Percentiles rank a stretch among this genome's conserved stretches.
Conservation (phyloP, 2,797 vertebrate species). For the Cossypha dichroa region DNA sequence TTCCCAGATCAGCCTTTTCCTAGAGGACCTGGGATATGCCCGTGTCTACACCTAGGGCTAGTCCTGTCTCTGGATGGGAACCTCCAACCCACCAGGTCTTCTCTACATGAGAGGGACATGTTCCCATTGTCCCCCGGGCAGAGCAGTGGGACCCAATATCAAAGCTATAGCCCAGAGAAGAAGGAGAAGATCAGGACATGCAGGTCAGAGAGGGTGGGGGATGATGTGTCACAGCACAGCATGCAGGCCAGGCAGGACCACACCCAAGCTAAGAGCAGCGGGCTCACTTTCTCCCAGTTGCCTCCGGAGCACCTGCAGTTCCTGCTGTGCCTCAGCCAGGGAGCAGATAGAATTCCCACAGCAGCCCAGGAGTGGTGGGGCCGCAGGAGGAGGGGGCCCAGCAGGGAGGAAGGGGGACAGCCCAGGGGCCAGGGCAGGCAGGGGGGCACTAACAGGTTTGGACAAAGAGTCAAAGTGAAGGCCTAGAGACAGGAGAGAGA, state of each 20-base stretch:
- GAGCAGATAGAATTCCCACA: slow-evolving; percentile 78
- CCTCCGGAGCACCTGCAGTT: slow-evolving; percentile 90
- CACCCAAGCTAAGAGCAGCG: background rate
- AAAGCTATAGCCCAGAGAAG: background rate
- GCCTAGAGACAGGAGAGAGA: slow-evolving; percentile 77
- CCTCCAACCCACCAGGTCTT: background rate
- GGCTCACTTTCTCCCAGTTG: slow-evolving; percentile 87
- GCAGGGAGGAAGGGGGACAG: slow-evolving; percentile 65
- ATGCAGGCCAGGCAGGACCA: background rate
- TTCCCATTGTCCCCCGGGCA: background rate
- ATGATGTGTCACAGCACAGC: background rate
- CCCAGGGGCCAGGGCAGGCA: slow-evolving; percentile 62
- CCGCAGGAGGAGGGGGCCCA: slow-evolving; percentile 21
- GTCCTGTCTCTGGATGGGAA: background rate
- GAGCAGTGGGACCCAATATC: background rate
- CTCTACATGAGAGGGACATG: accelerated
- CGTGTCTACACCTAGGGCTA: background rate
- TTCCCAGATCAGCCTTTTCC: background rate
- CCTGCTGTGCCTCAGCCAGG: slow-evolving; percentile 88
- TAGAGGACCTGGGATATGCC: background rate
- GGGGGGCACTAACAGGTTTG: slow-evolving; percentile 62
- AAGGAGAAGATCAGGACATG: background rate
- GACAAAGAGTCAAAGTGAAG: slow-evolving; percentile 75
- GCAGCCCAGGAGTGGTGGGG: slow-evolving; percentile 65
- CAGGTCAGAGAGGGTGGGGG: background rate